Evolutionary conservation across 2,888 invertebrate species (phyloP).

Genomic region (Drosophila phalerata): DNA sequence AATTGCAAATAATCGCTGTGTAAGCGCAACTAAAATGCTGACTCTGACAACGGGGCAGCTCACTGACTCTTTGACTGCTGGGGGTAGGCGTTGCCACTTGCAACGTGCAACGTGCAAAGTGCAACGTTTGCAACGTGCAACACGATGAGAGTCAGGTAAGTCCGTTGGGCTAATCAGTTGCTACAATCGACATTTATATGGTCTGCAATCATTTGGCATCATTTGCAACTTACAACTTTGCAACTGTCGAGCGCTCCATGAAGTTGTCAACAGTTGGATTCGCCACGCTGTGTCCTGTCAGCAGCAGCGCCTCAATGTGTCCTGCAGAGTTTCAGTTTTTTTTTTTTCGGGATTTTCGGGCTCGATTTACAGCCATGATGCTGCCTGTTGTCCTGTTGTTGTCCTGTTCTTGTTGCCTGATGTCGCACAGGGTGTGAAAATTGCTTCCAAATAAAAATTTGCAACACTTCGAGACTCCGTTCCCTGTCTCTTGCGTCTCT

Average conservation of each 20-base stretch:
- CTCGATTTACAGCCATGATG: conserved; percentile 6
- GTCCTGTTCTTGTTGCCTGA: conserved; percentile 21
- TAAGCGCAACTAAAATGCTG: conserved; percentile 70
- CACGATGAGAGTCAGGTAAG: conserved; percentile 19
- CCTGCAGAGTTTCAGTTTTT: conserved; percentile 16
- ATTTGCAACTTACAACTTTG: conserved; percentile 62
- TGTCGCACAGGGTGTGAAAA: conserved; percentile 83
- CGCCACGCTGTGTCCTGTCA: conserved; percentile 75
- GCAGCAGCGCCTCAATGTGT: conserved; percentile 40
- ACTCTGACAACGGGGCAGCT: conserved; percentile 40
- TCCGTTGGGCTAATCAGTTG: conserved; percentile 56
- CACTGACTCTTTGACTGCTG: conserved; percentile 14
- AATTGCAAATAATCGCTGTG: conserved; percentile 78
- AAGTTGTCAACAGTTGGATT: conserved; percentile 77
- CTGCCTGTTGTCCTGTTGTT: conserved; percentile 32
- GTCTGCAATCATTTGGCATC: conserved; percentile 83
- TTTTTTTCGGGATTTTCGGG: conserved; percentile 5
- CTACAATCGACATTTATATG: conserved; percentile 82
- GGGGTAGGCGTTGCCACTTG: conserved; percentile 38
- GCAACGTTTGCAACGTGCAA: conserved; percentile 4
- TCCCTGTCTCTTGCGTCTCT: conserved; percentile 8
- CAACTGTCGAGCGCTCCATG: conserved; percentile 44
- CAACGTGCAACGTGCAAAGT: conserved; percentile 13
- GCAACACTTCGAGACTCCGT: conserved; percentile 63
- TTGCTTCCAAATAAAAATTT: conserved; percentile 84